phyloP scores from a whole-genome alignment of 2,113 vertebrate species.

The Semnornis frantzii region DNA sequence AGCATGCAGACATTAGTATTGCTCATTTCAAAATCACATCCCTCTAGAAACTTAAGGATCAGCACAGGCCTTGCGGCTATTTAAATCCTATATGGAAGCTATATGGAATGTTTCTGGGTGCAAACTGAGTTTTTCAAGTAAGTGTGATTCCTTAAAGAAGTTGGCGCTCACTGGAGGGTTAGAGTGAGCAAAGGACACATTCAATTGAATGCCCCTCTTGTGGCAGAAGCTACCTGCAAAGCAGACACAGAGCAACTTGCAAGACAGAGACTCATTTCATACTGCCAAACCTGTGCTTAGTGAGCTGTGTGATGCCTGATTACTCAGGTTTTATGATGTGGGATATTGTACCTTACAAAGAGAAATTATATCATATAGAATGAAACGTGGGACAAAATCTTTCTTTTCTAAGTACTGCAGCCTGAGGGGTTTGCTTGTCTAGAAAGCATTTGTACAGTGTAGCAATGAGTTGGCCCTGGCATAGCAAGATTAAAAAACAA shows the following conservation, averaged over 20 bases:
- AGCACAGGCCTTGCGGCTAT: neutral
- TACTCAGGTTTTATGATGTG: neutral
- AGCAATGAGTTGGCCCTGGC: neutral
- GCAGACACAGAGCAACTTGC: neutral
- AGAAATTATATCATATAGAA: neutral
- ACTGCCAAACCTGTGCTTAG: slow-evolving; percentile 7
- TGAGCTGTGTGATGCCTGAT: accelerated
- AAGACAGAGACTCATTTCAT: slow-evolving; percentile 12
- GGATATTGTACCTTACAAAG: neutral
- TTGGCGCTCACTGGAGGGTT: neutral
- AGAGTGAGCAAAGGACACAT: neutral
- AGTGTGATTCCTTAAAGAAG: neutral
- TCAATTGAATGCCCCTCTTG: neutral
- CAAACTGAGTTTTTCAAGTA: slow-evolving; percentile 2
- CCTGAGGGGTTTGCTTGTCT: slow-evolving; percentile 22
- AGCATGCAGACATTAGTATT: neutral
- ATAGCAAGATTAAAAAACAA: slow-evolving; percentile 23
- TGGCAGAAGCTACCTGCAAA: neutral
- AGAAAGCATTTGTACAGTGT: slow-evolving; percentile 28
- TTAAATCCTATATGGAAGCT: neutral
- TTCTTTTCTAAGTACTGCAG: slow-evolving; percentile 29
- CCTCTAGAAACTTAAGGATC: neutral
- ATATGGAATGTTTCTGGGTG: neutral
- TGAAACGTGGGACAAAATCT: slow-evolving; percentile 27
- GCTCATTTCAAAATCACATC: neutral